phyloP scores from a whole-genome alignment of 2,888 invertebrate species.

The Pristionchus fissidentatus region DNA sequence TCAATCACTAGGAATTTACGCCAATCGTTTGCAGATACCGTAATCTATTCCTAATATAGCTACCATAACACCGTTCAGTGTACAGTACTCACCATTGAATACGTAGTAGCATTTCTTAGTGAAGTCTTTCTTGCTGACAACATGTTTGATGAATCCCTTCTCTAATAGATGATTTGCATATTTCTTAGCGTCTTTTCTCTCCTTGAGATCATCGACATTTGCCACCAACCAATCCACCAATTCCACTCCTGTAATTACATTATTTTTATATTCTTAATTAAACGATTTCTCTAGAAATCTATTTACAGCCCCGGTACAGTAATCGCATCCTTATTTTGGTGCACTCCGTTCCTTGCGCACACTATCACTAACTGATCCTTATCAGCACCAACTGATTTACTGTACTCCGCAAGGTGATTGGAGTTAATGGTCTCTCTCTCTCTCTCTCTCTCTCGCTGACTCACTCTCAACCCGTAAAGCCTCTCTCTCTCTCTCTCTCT shows the following conservation, averaged over 20 bases:
- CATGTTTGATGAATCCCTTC: constrained; percentile 68
- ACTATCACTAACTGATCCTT: background rate
- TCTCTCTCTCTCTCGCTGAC: too few relatives aligned
- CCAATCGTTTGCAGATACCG: too few relatives aligned
- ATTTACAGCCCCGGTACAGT: too few relatives aligned
- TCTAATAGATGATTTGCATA: constrained; percentile 68
- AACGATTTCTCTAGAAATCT: too few relatives aligned
- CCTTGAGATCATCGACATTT: constrained; percentile 67
- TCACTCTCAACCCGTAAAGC: too few relatives aligned
- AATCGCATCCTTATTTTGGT: too few relatives aligned
- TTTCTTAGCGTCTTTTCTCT: constrained; percentile 60
- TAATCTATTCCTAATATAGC: too few relatives aligned
- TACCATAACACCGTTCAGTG: background rate
- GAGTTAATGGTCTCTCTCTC: too few relatives aligned
- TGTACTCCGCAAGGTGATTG: constrained; percentile 42
- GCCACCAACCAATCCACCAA: constrained; percentile 71
- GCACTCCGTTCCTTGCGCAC: background rate
- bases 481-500: too few relatives aligned
- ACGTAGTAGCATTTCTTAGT: constrained; percentile 73
- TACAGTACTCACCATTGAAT: constrained; percentile 62
- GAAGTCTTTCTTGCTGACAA: constrained; percentile 71
- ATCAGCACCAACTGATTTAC: constrained; percentile 49
- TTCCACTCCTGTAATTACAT: constrained; percentile 63
- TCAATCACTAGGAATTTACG: too few relatives aligned
- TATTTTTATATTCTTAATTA: too few relatives aligned